Evolutionary conservation across 2,888 invertebrate species (phyloP), one percentile per base, ranked within the genome.

Genomic region (Leuctra nigra): DNA sequence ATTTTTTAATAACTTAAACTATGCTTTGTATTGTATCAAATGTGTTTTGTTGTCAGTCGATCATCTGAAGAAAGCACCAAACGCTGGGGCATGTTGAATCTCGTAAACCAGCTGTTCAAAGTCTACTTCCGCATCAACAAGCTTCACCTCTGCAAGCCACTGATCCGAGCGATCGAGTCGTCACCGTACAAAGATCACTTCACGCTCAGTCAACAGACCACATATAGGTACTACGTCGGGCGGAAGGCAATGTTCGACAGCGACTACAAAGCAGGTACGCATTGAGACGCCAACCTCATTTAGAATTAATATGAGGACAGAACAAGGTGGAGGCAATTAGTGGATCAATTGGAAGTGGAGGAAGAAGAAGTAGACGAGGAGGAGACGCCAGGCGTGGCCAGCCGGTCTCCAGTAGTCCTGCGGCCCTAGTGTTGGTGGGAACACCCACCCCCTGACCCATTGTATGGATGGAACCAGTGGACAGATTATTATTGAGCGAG

Each of bases 161-260:
- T 99, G 36, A 95, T 98, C 63, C 80, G 98, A 63, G 97, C 98
- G 0, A 96, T 99, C 61, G 98, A 98, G 66, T 91, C 93, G 14
- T 88, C 91, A 14, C 84, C 87, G 0, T 86, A 91, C 61, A 93
- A 92, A 71, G 91, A 95, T 56, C 82, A 83, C 59, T 98, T 96
- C 71, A 86, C 91, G 1, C 73, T 96, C 58, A 87, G 93, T 9
- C 97, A 99, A 69, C 88, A 91, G 69, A 91, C 99, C 55, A 98
- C 98, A 0, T 99, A 96, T 73, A 90, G 90, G 68, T 97, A 97
- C 72, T 98, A 94, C 74, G 92, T 96, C 16, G 98, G 98, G 0
- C 80, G 97, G 25, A 97, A 98, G 71, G 92, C 95, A 2, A 97
- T 99, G 93, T 99, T 98, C 70, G 98, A 99, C 72, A 94, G 94